Evolutionary conservation across 2,888 invertebrate genomes (phyloP).

Genomic region (Hemistola chrysoprasaria): DNA sequence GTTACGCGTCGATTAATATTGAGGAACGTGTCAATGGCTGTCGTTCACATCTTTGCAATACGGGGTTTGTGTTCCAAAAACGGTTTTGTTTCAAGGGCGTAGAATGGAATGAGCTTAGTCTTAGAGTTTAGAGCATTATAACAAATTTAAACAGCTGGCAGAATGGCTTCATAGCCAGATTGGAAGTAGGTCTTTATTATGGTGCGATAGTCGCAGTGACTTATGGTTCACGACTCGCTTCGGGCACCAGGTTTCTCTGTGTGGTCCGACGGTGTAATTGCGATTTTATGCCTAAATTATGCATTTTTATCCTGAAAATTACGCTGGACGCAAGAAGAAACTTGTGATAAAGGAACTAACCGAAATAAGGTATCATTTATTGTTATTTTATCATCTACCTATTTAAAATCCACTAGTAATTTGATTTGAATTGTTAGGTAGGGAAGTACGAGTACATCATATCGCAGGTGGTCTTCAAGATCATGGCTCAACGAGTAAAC

Average conservation of each 20-base stretch:
- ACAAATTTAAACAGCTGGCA: conserved; percentile 58
- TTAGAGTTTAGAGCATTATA: conserved; percentile 37
- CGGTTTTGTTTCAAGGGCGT: conserved; percentile 24
- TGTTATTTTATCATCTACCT: too few species aligned
- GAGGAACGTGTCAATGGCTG: conserved; percentile 4
- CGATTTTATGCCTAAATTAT: conserved; percentile 46
- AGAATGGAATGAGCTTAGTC: conserved; percentile 28
- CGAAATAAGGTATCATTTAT: too few species aligned
- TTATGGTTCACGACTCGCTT: conserved; percentile 72
- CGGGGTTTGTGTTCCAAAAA: conserved; percentile 6
- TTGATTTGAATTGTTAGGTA: too few species aligned
- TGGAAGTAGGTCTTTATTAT: conserved; percentile 64
- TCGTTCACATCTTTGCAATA: neutral
- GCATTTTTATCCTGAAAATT: conserved; percentile 25
- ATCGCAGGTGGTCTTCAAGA: conserved; percentile 9
- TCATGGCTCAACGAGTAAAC: conserved; percentile 10
- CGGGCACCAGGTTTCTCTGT: conserved; percentile 58
- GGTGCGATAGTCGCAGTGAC: conserved; percentile 47
- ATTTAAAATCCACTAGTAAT: too few species aligned
- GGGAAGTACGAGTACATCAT: too few species aligned
- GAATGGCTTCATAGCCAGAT: conserved; percentile 61
- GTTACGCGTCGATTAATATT: neutral
- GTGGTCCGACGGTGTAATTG: conserved; percentile 60
- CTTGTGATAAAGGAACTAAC: too few species aligned
- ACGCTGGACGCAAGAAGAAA: conserved; percentile 16